phyloP scores from a whole-genome alignment of 2,113 vertebrate genomes.

The Gila orcuttii region DNA sequence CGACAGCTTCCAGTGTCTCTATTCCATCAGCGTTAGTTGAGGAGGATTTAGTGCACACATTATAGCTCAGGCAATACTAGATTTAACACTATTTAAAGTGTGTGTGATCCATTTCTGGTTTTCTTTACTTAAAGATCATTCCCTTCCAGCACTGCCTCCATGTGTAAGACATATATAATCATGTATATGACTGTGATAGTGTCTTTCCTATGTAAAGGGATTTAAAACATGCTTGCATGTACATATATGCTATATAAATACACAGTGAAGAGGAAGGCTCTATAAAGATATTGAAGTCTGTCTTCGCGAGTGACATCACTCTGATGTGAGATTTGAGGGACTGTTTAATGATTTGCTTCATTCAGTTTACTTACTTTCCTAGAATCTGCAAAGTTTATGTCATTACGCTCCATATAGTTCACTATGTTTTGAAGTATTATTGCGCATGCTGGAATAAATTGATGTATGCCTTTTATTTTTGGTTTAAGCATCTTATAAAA shows the following conservation, averaged over 20 bases:
- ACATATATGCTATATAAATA: not conserved
- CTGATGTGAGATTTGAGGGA: not conserved
- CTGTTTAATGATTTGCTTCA: not conserved
- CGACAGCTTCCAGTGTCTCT: slow-evolving; percentile 19
- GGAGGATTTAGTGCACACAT: slow-evolving; percentile 2
- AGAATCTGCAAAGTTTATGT: not conserved
- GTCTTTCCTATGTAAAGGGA: not conserved
- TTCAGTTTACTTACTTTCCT: not conserved
- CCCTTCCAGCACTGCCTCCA: not conserved
- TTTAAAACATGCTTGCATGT: slow-evolving; percentile 15
- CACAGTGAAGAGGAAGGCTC: not conserved
- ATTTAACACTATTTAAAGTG: not conserved
- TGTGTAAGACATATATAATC: slow-evolving; percentile 1
- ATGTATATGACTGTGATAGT: slow-evolving; percentile 20
- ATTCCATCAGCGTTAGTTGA: slow-evolving; percentile 5
- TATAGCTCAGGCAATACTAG: slow-evolving; percentile 23
- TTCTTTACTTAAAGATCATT: not conserved
- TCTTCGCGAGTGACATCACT: not conserved
- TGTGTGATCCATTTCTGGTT: slow-evolving; percentile 13
- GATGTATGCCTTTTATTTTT: slow-evolving; percentile 55
- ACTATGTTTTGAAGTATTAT: slow-evolving; percentile 35
- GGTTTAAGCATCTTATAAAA: slow-evolving; percentile 46
- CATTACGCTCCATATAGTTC: slow-evolving; percentile 39
- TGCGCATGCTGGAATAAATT: slow-evolving; percentile 70
- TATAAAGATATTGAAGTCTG: not conserved